Base-by-base conservation (phyloP, 35 echinoderm and acorn worm genomes). In the Lytechinus pictus region DNA sequence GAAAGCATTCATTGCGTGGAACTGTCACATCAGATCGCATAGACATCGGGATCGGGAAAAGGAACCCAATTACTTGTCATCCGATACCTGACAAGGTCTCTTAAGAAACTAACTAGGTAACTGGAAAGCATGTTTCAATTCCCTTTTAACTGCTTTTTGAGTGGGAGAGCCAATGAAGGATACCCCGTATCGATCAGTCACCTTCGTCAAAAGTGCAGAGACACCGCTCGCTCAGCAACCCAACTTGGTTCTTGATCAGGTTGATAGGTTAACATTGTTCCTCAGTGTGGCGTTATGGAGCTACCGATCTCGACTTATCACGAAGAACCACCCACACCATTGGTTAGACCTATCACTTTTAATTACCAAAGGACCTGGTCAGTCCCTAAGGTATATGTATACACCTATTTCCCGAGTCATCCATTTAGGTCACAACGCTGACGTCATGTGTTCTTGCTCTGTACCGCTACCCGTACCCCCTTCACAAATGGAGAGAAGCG, bases 81-180 rank as follows among this genome's bases (percentile, higher is more conserved):
- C 66, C 66, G 66, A 79, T 79, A 79, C 6, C 66, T 79, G 66
- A 79, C 66, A 79, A 79, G 66, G 16, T 79, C 66, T 79, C 66
- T 79, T 79, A 79, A 79, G 66, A 79, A 79, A 79, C 19, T 79
- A 79, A 79, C 66, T 79, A 79, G 66, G 66, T 79, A 79, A 79
- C 66, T 79, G 66, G 66, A 79, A 79, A 79, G 66, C 66, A 79
- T n/a, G 66, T 79, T 79, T 19, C 16, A 79, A 79, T 79, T 79
- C n/a, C 66, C n/a, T 79, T 79, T 79, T 79, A 79, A 79, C 66
- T 79, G 66, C 66, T 79, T 24, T 79, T 24, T n/a, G 66, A 79
- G 66, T 79, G 66, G 66, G 66, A 79, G 66, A 79, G 66, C 3
- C n/a, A 16, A 79, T 5, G 66, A 79, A 79, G 16, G 19, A 79